A percentile compares a stretch with the other conserved stretches of the same genome.
Evolutionary conservation across 2,113 vertebrate species (phyloP).

Genomic region (Morone chrysops): DNA sequence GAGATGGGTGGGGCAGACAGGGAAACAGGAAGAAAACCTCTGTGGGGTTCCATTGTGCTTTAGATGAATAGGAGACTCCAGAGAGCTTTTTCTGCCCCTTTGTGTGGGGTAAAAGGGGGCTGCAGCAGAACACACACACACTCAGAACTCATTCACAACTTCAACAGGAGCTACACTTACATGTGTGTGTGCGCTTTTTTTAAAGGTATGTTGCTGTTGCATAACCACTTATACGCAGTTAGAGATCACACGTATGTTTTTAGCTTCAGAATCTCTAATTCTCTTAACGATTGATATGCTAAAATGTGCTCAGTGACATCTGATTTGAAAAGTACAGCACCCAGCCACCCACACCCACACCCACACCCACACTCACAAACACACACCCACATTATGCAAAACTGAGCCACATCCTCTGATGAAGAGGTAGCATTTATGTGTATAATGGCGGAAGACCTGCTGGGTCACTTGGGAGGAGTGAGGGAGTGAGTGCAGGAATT

Average conservation of each 20-base stretch:
- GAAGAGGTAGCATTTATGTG: conserved; percentile 59
- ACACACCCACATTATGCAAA: conserved; percentile 46
- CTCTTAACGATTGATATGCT: conserved; percentile 44
- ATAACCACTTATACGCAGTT: conserved; percentile 24
- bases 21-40: conserved; percentile 86
- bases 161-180: conserved; percentile 37
- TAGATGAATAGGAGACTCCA: conserved; percentile 83
- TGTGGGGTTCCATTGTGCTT: conserved; percentile 86
- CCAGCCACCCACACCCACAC: conserved; percentile 27
- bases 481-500: conserved; percentile 78
- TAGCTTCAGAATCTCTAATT: conserved; percentile 4
- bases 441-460: conserved; percentile 66
- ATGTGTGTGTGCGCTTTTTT: conserved; percentile 6
- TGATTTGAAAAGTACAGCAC: conserved; percentile 49
- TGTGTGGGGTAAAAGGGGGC: conserved; percentile 80
- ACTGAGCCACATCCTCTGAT: conserved; percentile 50
- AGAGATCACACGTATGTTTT: conserved; percentile 40
- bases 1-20: conserved; percentile 82
- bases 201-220: conserved; percentile 43
- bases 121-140: conserved; percentile 68
- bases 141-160: conserved; percentile 61
- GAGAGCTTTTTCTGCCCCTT: conserved; percentile 80
- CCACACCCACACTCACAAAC: conserved; percentile 11
- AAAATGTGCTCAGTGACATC: conserved; percentile 44
- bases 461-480: conserved; percentile 67